A percentile compares a stretch with the other conserved stretches of the same genome.
Conservation (phyloP, 1,140 invertebrate species). For the Cydia strobilella region DNA sequence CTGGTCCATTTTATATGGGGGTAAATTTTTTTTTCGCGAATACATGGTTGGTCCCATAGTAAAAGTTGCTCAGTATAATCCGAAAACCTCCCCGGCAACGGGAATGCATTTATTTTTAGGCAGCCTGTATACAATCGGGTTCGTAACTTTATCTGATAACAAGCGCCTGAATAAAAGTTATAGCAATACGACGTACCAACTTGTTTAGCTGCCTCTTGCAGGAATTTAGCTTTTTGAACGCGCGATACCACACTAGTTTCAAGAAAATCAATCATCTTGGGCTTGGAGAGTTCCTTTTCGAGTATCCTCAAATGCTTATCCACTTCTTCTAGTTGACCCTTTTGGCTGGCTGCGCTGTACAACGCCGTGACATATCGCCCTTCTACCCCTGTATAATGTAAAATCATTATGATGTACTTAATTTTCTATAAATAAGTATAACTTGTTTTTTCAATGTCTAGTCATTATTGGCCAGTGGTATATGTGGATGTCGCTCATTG, state of each 20-base stretch:
- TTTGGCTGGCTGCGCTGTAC: constrained; percentile 95
- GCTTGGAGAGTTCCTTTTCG: constrained; percentile 84
- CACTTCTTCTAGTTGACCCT: constrained; percentile 92
- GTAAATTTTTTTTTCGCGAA: too few relatives aligned
- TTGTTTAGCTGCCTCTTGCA: constrained; percentile 51
- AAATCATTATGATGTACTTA: not conserved
- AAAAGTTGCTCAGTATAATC: too few relatives aligned
- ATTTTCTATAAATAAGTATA: too few relatives aligned
- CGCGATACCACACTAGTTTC: constrained; percentile 71
- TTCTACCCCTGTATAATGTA: constrained; percentile 79
- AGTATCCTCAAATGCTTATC: constrained; percentile 93
- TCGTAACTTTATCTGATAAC: too few relatives aligned
- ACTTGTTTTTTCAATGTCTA: too few relatives aligned
- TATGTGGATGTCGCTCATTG: too few relatives aligned
- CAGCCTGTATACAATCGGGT: too few relatives aligned
- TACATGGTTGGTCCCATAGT: too few relatives aligned
- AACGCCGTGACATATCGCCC: constrained; percentile 97
- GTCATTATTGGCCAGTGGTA: too few relatives aligned
- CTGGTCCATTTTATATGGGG: too few relatives aligned
- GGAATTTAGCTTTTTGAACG: constrained; percentile 54
- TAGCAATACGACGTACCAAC: constrained; percentile 42
- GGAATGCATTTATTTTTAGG: too few relatives aligned
- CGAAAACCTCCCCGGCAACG: too few relatives aligned
- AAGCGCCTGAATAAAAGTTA: constrained; percentile 10
- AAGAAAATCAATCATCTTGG: constrained; percentile 89